phyloP scores from a whole-genome alignment of 2,888 invertebrate genomes.

The Xestia sexstrigata region DNA sequence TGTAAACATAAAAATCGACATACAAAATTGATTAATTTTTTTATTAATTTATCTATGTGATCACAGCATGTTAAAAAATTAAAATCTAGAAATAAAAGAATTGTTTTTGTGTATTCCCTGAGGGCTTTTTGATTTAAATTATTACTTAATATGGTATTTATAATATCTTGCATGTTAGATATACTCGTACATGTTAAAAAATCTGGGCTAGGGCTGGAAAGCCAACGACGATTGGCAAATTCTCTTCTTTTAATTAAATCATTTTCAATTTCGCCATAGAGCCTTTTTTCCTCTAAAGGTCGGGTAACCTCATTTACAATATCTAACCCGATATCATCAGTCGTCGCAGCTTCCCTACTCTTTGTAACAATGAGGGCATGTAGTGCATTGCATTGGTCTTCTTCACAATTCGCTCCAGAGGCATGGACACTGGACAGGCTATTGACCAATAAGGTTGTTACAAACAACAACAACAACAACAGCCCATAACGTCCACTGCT shows the following conservation, averaged over 20 bases:
- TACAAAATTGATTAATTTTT: too few relatives aligned
- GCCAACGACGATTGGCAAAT: neutral
- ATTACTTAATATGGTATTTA: too few relatives aligned
- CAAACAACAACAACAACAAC: too few relatives aligned
- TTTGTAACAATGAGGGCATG: constrained; percentile 10
- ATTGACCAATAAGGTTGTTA: constrained; percentile 45
- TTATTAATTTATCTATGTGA: too few relatives aligned
- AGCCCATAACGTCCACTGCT: too few relatives aligned
- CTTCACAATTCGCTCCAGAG: constrained; percentile 54
- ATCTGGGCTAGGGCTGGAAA: neutral
- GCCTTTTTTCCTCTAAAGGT: neutral
- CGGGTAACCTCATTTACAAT: too few relatives aligned
- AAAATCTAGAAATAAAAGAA: too few relatives aligned
- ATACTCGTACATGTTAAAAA: neutral
- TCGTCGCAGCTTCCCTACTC: constrained; percentile 8
- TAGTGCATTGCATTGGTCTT: constrained; percentile 29
- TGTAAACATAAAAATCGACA: too few relatives aligned
- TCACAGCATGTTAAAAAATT: too few relatives aligned
- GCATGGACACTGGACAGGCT: constrained; percentile 40
- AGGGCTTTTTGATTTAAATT: too few relatives aligned
- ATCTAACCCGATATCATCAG: neutral
- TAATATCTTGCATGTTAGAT: too few relatives aligned
- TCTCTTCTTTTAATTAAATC: neutral
- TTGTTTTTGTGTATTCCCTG: too few relatives aligned
- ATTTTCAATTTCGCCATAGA: constrained; percentile 5